Base-by-base conservation (phyloP, 2,113 vertebrate genomes). In the Hucho hucho region DNA sequence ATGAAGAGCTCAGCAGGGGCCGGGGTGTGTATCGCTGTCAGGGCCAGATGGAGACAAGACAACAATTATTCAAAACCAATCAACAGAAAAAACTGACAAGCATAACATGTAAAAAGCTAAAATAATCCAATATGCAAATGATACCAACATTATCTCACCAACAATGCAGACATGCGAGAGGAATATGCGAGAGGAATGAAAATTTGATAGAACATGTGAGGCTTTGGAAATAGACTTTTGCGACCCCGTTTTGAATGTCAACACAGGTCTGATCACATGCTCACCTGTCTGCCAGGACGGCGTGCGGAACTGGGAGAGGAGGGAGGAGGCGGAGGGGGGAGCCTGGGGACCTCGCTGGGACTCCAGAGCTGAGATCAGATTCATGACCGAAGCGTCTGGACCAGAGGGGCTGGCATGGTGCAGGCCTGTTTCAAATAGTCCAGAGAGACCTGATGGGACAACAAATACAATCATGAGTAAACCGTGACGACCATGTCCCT, bases 251-350 rank as follows among this genome's bases (percentile, higher is more conserved):
- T 80, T 87, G 79, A 88, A 84, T 85, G 86, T 89, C 68, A 78
- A 37, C n/a, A 72, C 78, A 69, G 53, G 83, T 70, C 24, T 66
- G 64, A 70, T 80, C 78, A 74, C 20, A 69, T 69, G 37, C 88
- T 81, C 91, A 98, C 96, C 96, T 87, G 96, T 97, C 88, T 98
- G 96, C 96, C 96, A 97, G 84, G 96, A 96, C 32, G 96, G 96
- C 4, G 96, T 96, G 74, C 96, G 95, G 89, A 98, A 98, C 92
- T 97, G 96, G 69, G 96, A 98, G 63, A 98, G 94, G 20, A 97
- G 94, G 65, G 96, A 97, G 58, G 96, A 98, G 25, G 96, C 96
- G 0, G 96, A 96, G 59, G 96, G 96, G 2, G 96, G 96, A 20
- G 96, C 95, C 86, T 98, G 96, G 22, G 96, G 95, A 56, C 94